Evolutionary conservation across 2,797 vertebrate genomes (phyloP).

Genomic region (Taeniopygia guttata): DNA sequence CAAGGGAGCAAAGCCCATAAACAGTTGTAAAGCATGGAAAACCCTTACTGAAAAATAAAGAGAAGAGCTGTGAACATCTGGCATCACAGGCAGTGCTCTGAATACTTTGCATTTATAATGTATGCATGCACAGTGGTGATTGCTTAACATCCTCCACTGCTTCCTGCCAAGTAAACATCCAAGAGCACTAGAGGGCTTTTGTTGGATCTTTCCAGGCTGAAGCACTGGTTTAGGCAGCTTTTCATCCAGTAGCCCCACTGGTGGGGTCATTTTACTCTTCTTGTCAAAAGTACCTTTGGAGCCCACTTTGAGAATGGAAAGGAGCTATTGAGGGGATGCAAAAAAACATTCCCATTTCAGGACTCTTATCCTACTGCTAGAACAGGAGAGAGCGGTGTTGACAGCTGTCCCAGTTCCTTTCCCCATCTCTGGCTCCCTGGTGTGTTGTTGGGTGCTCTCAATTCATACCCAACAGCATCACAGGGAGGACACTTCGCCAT

Average conservation of each 20-base stretch:
- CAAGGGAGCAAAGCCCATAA: background rate
- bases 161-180: constrained; percentile 16
- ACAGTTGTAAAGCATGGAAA: background rate
- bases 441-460: background rate
- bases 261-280: background rate
- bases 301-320: background rate
- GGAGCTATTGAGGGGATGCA: background rate
- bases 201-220: background rate
- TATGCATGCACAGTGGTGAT: background rate
- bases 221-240: background rate
- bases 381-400: background rate
- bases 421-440: no score
- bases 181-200: background rate
- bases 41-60: background rate
- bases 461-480: accelerated
- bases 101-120: background rate
- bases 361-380: background rate
- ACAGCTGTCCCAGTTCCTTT: background rate
- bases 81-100: background rate
- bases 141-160: background rate
- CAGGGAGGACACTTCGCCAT: background rate
- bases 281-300: background rate
- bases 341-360: background rate
- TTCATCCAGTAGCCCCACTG: background rate
- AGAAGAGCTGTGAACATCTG: constrained; percentile 21